Evolutionary conservation across 2,113 vertebrate genomes (phyloP), one percentile per base, ranked within the genome.

Genomic region (Ceratotherium simum): DNA sequence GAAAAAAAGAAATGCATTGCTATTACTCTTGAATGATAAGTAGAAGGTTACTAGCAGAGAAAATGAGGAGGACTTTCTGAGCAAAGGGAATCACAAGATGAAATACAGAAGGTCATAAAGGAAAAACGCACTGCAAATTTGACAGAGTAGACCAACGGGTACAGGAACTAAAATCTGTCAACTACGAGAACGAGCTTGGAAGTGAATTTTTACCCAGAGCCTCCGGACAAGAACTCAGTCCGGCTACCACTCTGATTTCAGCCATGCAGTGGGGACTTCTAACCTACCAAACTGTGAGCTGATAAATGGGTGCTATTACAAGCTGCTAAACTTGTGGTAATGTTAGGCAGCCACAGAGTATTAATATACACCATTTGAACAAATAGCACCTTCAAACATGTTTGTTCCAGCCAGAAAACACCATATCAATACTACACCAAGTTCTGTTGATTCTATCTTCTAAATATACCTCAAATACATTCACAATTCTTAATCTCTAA

Each of bases 1-100:
- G n/a, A n/a, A n/a, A n/a, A n/a, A n/a, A n/a, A 91, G 67, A 97
- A 96, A 82, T 91, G n/a, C 36, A 89, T 72, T 95, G 33, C 90
- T 95, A 46, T 89, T 96, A 76, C 33, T 89, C 64, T 89, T 78
- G 39, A 83, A 81, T 86, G 96, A 69, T 89, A 96, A 96, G 48
- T 62, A 91, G 81, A 67, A 95, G 17, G 81, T 91, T 95, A 18
- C 42, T 60, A 96, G 46, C 36, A 80, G 25, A 94, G 56, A 90
- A 97, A 91, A 89, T 48, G 65, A 85, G 54, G 51, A 90, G 7
- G 11, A 17, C 21, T 13, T 88, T 88, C 75, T 58, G 13, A 87
- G 70, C 54, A 86, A 54, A 97, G 12, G 27, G 78, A 96, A 87
- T 5, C 36, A 64, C 29, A 92, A 82, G 83, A 90, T 36, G 39